phyloP scores from a whole-genome alignment of 2,888 invertebrate species.

The Trichopria drosophilae region DNA sequence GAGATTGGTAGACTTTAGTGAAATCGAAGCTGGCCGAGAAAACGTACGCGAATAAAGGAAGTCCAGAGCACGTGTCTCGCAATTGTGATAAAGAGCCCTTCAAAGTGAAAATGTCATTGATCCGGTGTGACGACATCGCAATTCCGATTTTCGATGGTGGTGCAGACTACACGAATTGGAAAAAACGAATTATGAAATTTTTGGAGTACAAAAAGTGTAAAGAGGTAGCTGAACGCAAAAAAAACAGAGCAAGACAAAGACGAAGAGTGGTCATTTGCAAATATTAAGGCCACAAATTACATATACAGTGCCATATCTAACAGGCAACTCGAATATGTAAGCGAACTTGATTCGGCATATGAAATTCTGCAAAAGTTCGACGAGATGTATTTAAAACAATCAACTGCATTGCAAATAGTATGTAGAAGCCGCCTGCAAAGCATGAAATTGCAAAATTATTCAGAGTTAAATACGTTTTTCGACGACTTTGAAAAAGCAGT shows the following conservation, averaged over 20 bases:
- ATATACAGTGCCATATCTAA: no score
- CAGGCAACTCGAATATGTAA: no score
- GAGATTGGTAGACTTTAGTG: no score
- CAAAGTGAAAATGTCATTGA: conserved; percentile 27
- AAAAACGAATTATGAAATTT: conserved; percentile 26
- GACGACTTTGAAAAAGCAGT: conserved; percentile 35
- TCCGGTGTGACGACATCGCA: no score
- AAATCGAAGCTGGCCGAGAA: no score
- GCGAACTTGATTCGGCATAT: no score
- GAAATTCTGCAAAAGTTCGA: no score
- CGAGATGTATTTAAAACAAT: conserved; percentile 4
- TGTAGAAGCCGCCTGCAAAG: conserved; percentile 18
- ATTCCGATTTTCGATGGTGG: conserved; percentile 33
- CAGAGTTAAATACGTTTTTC: conserved; percentile 27
- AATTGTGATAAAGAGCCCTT: no score
- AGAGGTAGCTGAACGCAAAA: conserved; percentile 13
- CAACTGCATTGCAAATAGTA: conserved; percentile 14
- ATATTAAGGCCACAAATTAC: no score
- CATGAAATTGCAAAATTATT: conserved; percentile 27
- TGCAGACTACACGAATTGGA: conserved; percentile 31
- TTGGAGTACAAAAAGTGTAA: no score
- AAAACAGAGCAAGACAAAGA: conserved; percentile 12
- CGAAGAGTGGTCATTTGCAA: conserved; percentile 14
- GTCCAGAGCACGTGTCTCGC: no score
- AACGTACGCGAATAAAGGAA: no score